Evolutionary conservation across 2,888 invertebrate species (phyloP).

Genomic region (Noctua janthe): DNA sequence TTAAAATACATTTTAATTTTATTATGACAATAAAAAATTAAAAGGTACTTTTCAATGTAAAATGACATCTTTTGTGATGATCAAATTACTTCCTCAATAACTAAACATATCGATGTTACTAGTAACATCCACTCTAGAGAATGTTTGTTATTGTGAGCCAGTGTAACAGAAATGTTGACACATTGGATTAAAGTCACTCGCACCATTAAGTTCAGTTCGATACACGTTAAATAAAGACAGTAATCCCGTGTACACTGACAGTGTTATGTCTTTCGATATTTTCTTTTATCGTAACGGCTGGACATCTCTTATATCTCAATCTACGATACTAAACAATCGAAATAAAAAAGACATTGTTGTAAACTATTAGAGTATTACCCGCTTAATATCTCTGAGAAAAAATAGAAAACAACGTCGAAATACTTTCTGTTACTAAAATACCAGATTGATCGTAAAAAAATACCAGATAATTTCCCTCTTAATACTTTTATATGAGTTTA

Average conservation of each 20-base stretch:
- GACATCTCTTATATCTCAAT: conserved; percentile 47
- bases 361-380: conserved; percentile 28
- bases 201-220: conserved; percentile 66
- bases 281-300: conserved; percentile 37
- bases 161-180: conserved; percentile 55
- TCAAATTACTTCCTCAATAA: conserved; percentile 59
- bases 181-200: conserved; percentile 64
- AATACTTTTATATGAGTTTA: conserved; percentile 65
- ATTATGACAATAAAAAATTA: conserved; percentile 58
- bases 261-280: conserved; percentile 55
- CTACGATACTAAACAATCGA: conserved; percentile 29
- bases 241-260: conserved; percentile 56
- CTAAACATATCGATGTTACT: conserved; percentile 40
- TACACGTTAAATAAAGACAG: conserved; percentile 63
- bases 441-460: conserved; percentile 70
- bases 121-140: conserved; percentile 42
- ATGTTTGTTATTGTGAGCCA: conserved; percentile 47
- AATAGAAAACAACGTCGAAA: conserved; percentile 1
- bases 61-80: conserved; percentile 60
- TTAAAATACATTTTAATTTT: conserved; percentile 64
- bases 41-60: conserved; percentile 57
- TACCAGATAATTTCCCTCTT: conserved; percentile 61
- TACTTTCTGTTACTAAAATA: conserved; percentile 51
- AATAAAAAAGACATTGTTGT: conserved; percentile 53
- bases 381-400: conserved; percentile 47